These are phyloP conservation scores for Myxocyprinus asiaticus DNA, from an alignment of 2,113 vertebrate genomes.

Conservation along the genomic window DNA sequence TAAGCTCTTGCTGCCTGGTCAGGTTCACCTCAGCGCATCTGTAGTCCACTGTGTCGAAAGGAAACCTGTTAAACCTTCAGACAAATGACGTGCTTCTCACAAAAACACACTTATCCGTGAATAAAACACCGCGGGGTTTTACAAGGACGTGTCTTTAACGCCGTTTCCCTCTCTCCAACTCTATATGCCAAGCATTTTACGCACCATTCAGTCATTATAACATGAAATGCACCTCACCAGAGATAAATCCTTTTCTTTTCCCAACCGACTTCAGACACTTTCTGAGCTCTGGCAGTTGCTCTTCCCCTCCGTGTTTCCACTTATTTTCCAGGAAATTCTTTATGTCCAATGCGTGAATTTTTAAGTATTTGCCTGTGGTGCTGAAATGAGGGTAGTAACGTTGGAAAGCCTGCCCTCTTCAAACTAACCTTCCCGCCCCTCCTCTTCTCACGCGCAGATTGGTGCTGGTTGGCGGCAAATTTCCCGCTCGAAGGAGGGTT, in stretches of 20 bases:
- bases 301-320: constrained; percentile 53
- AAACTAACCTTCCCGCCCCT: constrained; percentile 79
- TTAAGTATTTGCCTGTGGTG: constrained; percentile 49
- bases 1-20: constrained; percentile 15
- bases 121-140: constrained; percentile 63
- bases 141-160: constrained; percentile 3
- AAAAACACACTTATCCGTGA: constrained; percentile 68
- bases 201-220: constrained; percentile 33
- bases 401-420: constrained; percentile 70
- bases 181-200: constrained; percentile 17
- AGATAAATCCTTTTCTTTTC: constrained; percentile 48
- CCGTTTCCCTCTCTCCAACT: background rate
- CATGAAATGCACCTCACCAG: constrained; percentile 63
- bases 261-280: constrained; percentile 51
- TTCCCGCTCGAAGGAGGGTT: constrained; percentile 54
- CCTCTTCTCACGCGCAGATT: constrained; percentile 68
- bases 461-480: constrained; percentile 63
- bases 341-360: constrained; percentile 58
- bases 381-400: constrained; percentile 60
- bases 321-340: constrained; percentile 62
- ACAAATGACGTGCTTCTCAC: constrained; percentile 60
- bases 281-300: constrained; percentile 59
- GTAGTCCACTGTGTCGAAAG: background rate
- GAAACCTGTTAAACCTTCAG: constrained; percentile 76
- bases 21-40: constrained; percentile 35